A percentile compares a stretch with the other conserved stretches of the same genome.
Conservation (phyloP, 2,797 vertebrate species). For the Hybognathus amarus region DNA sequence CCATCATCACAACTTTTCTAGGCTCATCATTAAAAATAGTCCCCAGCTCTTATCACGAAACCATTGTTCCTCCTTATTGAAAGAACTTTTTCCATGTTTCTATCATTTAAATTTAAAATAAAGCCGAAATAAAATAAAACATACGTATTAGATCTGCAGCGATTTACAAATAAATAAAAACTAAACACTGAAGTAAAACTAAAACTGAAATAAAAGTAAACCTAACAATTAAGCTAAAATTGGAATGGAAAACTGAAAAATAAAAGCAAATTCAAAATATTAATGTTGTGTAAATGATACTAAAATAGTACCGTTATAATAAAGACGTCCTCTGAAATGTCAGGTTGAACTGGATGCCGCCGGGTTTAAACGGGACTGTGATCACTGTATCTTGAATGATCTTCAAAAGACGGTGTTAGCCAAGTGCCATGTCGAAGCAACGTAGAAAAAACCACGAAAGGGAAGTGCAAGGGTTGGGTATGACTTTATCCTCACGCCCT, state of each 20-base stretch:
- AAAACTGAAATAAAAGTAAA: neutral
- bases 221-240: neutral
- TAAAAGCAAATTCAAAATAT: neutral
- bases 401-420: neutral
- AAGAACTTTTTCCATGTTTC: neutral
- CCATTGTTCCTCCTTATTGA: neutral
- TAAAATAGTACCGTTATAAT: neutral
- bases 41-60: neutral
- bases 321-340: neutral
- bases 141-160: neutral
- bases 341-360: neutral
- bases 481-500: constrained; percentile 24
- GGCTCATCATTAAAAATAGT: neutral
- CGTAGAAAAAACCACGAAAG: neutral
- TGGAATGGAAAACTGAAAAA: neutral
- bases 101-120: neutral
- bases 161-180: neutral
- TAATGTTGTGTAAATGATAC: neutral
- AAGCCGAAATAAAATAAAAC: neutral
- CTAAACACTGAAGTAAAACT: neutral
- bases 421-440: neutral
- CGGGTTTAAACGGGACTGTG: neutral
- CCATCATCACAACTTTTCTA: constrained; percentile 1
- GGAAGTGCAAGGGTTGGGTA: constrained; percentile 10
- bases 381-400: neutral